Evolutionary conservation across 2,888 invertebrate species (phyloP), one percentile per base, ranked within the genome.

Genomic region (Epinotia nisella): DNA sequence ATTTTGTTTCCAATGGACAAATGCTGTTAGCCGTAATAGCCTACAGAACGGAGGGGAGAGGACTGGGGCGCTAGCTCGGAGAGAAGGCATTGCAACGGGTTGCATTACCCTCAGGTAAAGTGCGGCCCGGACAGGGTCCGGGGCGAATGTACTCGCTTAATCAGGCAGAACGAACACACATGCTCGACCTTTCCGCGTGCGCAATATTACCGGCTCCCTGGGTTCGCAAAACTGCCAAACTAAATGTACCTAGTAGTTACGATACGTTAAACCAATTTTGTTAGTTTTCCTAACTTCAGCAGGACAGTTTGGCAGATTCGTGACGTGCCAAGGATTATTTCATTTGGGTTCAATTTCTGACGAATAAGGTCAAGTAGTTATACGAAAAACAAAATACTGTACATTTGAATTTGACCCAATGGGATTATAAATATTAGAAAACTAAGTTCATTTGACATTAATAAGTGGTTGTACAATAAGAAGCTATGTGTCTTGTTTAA

Each of bases 1-100:
- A 73, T 73, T 73, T 73, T 73, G 51, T 73, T 73, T 73, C 73
- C 62, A 58, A 73, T 73, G 73, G 69, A 73, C 73, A 64, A 73
- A 73, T 59, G 73, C 73, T 73, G 73, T 73, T 72, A 73, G 73
- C 68, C 51, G 51, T 73, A 73, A 73, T 73, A 69, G 68, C 68
- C 60, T 59, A 19, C 59, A 41, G 41, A 55, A 35, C 64, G 29
- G 55, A 66, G 39, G 71, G 65, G 71, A 51, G 73, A 17, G 61
- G 35, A 55, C 45, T 17, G 65, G 49, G 51, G 72, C 24, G 49
- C 58, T 19, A 35, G 49, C 58, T 19, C 29, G 19, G 70, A 35
- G 62, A 49, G 45, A 56, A 56, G 39, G 64, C 35, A 59, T 55
- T 64, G 73, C 73, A 73, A 56, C 68, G 73, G 68, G 73, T 69